Evolutionary conservation across 2,888 invertebrate species (phyloP).

Genomic region (Esperia sulphurella): DNA sequence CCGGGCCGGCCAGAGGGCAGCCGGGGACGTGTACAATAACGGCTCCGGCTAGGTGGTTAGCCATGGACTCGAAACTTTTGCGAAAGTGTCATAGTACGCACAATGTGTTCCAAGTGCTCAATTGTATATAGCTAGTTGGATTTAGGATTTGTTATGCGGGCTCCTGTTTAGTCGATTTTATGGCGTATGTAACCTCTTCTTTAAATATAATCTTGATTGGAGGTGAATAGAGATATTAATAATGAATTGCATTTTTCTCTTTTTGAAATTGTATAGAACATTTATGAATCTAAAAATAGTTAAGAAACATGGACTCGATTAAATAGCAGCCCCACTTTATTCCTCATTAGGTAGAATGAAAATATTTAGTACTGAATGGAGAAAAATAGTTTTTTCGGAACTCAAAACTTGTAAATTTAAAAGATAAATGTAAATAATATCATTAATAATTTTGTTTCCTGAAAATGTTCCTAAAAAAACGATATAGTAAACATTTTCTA

Average conservation of each 20-base stretch:
- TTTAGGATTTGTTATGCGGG: not conserved
- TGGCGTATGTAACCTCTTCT: not conserved
- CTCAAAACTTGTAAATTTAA: no score
- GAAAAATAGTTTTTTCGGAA: no score
- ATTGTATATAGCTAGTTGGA: slow-evolving; percentile 38
- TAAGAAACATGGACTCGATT: not conserved
- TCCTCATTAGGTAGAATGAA: not conserved
- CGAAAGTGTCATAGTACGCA: slow-evolving; percentile 75
- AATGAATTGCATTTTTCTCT: no score
- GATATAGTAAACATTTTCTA: slow-evolving; percentile 5
- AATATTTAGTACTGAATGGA: not conserved
- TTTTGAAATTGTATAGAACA: no score
- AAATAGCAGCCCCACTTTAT: not conserved
- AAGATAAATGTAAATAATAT: no score
- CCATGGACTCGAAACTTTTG: slow-evolving; percentile 64
- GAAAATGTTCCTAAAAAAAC: slow-evolving; percentile 9
- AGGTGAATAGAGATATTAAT: no score
- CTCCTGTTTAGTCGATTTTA: no score
- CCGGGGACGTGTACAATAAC: slow-evolving; percentile 67
- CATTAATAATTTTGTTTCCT: not conserved
- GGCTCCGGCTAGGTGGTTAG: slow-evolving; percentile 53
- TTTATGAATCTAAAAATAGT: no score
- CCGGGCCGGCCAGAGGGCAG: slow-evolving; percentile 74
- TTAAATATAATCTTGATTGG: no score
- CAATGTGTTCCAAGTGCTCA: slow-evolving; percentile 72